These are phyloP conservation scores for Cephalotes varians DNA, from an alignment of 2,888 invertebrate genomes.

Conservation along the genomic window DNA sequence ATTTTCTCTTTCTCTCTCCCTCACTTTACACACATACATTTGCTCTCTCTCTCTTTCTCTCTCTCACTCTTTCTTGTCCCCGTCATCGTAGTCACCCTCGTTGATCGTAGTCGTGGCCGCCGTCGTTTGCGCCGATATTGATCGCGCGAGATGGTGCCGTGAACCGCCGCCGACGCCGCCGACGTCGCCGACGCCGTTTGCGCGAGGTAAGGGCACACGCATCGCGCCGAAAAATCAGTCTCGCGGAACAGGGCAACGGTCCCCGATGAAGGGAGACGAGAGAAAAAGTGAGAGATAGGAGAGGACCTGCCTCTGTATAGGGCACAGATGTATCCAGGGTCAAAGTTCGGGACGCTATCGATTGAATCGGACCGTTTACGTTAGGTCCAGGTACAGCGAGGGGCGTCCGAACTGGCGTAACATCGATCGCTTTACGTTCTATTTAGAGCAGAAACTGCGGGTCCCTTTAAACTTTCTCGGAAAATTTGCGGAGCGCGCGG, in stretches of 20 bases:
- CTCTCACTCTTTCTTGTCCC: constrained; percentile 20
- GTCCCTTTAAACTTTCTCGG: background rate
- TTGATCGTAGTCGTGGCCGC: constrained; percentile 66
- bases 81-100: constrained; percentile 70
- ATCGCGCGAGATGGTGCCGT: constrained; percentile 72
- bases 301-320: background rate
- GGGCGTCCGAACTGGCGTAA: background rate
- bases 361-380: constrained; percentile 35
- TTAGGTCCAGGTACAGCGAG: constrained; percentile 39
- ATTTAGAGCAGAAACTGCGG: background rate
- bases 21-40: background rate
- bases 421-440: background rate
- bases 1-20: constrained; percentile 12
- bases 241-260: background rate
- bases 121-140: constrained; percentile 71
- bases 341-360: constrained; percentile 47
- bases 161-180: constrained; percentile 32
- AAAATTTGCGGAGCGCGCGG: background rate
- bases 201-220: constrained; percentile 14
- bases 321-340: constrained; percentile 44
- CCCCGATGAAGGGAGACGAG: background rate
- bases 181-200: constrained; percentile 27
- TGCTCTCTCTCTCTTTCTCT: background rate
- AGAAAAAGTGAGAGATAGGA: background rate
- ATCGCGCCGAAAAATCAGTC: constrained; percentile 28